Percentiles rank a stretch among this genome's conserved stretches.
These are phyloP conservation scores for Neosilurus mollespiculum DNA, from an alignment of 2,797 vertebrate genomes.

Conservation along the genomic window DNA sequence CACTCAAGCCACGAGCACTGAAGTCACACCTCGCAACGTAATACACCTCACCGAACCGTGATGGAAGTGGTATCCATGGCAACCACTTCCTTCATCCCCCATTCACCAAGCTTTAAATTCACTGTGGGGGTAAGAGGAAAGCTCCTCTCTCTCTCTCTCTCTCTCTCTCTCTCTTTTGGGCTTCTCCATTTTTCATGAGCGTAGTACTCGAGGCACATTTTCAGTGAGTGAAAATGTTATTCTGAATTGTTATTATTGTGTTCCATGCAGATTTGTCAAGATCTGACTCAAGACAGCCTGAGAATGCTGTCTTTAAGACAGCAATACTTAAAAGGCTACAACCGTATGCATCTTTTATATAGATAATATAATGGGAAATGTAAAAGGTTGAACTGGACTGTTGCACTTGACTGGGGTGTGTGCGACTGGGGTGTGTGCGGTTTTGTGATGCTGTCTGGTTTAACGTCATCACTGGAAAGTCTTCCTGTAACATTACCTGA, in stretches of 20 bases:
- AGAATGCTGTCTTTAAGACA: not conserved
- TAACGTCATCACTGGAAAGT: not conserved
- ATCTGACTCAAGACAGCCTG: not conserved
- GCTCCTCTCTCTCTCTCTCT: slow-evolving; percentile 19
- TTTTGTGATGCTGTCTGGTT: not conserved
- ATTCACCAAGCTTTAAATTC: slow-evolving; percentile 76
- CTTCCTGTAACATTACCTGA: not conserved
- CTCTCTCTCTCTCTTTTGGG: slow-evolving; percentile 26
- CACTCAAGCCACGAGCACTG: slow-evolving; percentile 60
- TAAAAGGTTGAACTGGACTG: slow-evolving; percentile 51
- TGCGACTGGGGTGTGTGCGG: not conserved
- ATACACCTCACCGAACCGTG: slow-evolving; percentile 70
- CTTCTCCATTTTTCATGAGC: slow-evolving; percentile 39
- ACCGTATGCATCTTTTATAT: slow-evolving; percentile 58
- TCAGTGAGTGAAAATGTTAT: slow-evolving; percentile 10
- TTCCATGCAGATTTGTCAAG: slow-evolving; percentile 9
- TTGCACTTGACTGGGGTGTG: not conserved
- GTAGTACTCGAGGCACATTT: slow-evolving; percentile 3
- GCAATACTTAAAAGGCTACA: slow-evolving; percentile 12
- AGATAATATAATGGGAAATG: slow-evolving; percentile 46
- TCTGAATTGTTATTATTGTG: slow-evolving; percentile 17
- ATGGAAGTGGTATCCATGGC: slow-evolving; percentile 91
- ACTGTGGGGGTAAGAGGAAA: slow-evolving; percentile 64
- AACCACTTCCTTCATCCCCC: slow-evolving; percentile 85
- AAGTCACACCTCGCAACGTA: slow-evolving; percentile 50